Percentiles rank a stretch among this genome's conserved stretches.
phyloP scores from a whole-genome alignment of 2,888 invertebrate species.

The Fragum fragum region DNA sequence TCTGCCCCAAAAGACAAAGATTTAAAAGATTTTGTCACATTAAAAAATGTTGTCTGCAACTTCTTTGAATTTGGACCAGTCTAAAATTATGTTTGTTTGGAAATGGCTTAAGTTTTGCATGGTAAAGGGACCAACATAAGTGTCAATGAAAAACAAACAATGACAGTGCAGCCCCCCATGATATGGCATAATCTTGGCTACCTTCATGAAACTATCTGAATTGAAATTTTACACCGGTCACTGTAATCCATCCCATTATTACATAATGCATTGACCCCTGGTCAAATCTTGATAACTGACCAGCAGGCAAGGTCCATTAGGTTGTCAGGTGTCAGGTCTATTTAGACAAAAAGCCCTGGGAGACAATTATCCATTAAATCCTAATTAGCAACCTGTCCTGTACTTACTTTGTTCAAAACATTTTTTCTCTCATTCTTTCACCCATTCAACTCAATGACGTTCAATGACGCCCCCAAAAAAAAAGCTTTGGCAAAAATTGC shows the following conservation, averaged over 20 bases:
- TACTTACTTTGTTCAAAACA: too few species aligned
- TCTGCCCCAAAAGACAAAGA: too few species aligned
- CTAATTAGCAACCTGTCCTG: background rate
- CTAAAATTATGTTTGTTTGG: too few species aligned
- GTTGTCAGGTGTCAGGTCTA: constrained; percentile 12
- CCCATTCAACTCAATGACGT: too few species aligned
- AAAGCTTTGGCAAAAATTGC: too few species aligned
- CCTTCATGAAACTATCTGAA: background rate
- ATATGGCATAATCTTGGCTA: background rate
- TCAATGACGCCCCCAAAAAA: too few species aligned
- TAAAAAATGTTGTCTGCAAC: too few species aligned
- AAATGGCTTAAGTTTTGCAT: too few species aligned
- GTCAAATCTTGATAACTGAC: constrained; percentile 16
- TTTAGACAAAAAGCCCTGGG: constrained; percentile 2
- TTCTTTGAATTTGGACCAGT: too few species aligned
- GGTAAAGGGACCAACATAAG: background rate
- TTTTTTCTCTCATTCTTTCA: too few species aligned
- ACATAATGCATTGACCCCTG: constrained; percentile 4
- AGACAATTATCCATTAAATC: constrained; percentile 21
- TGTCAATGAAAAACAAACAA: background rate
- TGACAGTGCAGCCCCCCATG: background rate
- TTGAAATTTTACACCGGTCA: background rate
- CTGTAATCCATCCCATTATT: constrained; percentile 5
- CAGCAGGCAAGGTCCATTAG: constrained; percentile 9
- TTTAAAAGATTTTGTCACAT: too few species aligned